Base-by-base conservation (phyloP, 2,797 vertebrate genomes). In the Myotis findleyi region DNA sequence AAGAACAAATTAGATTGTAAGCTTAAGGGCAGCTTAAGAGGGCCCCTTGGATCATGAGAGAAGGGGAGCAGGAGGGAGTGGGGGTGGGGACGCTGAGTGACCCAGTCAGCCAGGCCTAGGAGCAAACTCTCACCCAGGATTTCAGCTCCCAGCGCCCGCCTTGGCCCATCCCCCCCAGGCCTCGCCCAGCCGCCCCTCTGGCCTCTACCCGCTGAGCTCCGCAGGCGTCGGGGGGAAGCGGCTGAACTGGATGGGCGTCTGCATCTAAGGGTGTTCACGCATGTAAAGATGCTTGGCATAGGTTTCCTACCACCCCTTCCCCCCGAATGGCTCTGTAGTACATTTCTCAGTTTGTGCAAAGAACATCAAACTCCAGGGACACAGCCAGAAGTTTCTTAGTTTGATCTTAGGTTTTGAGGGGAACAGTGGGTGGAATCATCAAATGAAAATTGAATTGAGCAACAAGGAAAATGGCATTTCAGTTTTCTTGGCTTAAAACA, bases 401-500 rank as follows among this genome's bases (percentile, higher is more conserved):
- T 83, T 62, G 33, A 72, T 44, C 53, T 62, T 30, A 7, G 6
- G 17, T n/a, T 49, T 72, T 27, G 1, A 2, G 30, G 13, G 62
- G 7, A 0, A 5, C 0, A 2, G 8, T 6, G 27, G 13, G 59
- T 62, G 9, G 1, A 47, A n/a, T 47, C 79, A 76, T 44, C 81
- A 69, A 57, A 53, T 86, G 33, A 44, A 83, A 66, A 82, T 44
- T 49, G 23, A 87, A 51, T 21, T 68, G 59, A 62, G 36, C 62
- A 87, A 68, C 90, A 84, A 75, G 59, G 49, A 81, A 66, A 73
- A 72, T 20, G 7, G 12, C 33, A 47, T 66, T 75, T 75, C 76
- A 77, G 23, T 83, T 91, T 85, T 51, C 77, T 41, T 89, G 82
- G 47, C 27, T 95, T 64, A 49, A 96, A 69, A 77, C 68, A 82